phyloP scores from a whole-genome alignment of 2,888 invertebrate genomes.

The Ophion obscuratus region DNA sequence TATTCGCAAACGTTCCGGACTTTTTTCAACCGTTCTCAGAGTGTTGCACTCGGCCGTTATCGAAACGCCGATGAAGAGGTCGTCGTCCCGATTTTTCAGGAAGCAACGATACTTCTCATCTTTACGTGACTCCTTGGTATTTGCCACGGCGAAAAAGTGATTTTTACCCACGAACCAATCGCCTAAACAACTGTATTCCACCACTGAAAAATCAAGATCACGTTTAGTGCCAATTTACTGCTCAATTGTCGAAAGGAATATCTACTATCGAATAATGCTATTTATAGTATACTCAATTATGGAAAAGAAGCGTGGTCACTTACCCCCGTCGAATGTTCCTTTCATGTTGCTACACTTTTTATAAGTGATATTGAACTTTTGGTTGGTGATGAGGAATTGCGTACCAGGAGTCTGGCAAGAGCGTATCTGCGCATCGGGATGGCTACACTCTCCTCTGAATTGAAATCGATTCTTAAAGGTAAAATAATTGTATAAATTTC shows the following conservation, averaged over 20 bases:
- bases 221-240: neutral
- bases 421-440: conserved; percentile 94
- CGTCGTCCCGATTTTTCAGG: conserved; percentile 96
- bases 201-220: conserved; percentile 85
- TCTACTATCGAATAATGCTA: neutral
- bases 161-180: conserved; percentile 98
- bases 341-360: conserved; percentile 95
- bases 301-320: conserved; percentile 55
- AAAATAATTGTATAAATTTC: neutral
- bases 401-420: conserved; percentile 98
- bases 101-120: conserved; percentile 98
- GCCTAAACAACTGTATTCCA: conserved; percentile 96
- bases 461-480: conserved; percentile 90
- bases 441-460: conserved; percentile 96
- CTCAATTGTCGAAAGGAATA: neutral
- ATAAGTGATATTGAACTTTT: conserved; percentile 98
- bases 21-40: conserved; percentile 96
- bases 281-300: neutral
- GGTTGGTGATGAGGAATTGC: conserved; percentile 97
- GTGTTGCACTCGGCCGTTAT: conserved; percentile 97
- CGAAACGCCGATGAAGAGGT: conserved; percentile 95
- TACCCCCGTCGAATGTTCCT: conserved; percentile 93
- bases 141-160: conserved; percentile 98
- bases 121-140: conserved; percentile 97
- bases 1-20: conserved; percentile 94